These are phyloP conservation scores for Anser cygnoides DNA, from an alignment of 2,113 vertebrate species.

Conservation along the genomic window DNA sequence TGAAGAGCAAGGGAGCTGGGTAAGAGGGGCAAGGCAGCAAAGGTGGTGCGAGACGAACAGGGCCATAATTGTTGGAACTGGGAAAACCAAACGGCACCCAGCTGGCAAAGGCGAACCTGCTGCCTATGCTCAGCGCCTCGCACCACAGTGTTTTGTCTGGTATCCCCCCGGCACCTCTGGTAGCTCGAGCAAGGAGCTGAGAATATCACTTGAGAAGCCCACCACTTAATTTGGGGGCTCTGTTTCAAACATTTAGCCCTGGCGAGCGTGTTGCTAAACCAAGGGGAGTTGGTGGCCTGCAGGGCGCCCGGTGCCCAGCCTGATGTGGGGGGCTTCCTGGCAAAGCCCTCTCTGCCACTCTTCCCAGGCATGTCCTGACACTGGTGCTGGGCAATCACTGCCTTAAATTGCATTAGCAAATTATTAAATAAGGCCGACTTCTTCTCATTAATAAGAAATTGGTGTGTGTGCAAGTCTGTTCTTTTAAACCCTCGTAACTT, in stretches of 20 bases:
- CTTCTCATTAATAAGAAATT: conserved; percentile 2
- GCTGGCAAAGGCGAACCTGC: not conserved
- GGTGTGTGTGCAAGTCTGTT: not conserved
- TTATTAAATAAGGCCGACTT: conserved; percentile 6
- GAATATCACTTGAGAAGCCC: too few species aligned
- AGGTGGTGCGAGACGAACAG: not conserved
- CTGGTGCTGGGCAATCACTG: conserved; percentile 11
- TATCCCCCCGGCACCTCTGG: too few species aligned
- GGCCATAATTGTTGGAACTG: not conserved
- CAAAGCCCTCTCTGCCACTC: not conserved
- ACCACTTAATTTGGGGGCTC: too few species aligned
- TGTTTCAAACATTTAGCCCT: not conserved
- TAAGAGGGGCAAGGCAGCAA: not conserved
- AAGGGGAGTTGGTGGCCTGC: too few species aligned
- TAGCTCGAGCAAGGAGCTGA: too few species aligned
- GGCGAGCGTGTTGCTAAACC: not conserved
- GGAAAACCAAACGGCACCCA: not conserved
- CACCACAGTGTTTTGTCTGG: too few species aligned
- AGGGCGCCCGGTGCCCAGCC: too few species aligned
- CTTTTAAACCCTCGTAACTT: conserved; percentile 50
- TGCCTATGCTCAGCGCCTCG: not conserved
- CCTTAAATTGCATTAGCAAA: conserved; percentile 25
- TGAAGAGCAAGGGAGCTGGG: not conserved
- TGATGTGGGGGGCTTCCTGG: too few species aligned
- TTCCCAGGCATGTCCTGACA: not conserved